Base-by-base conservation (phyloP, 2,888 invertebrate species). In the Aricia artaxerxes region DNA sequence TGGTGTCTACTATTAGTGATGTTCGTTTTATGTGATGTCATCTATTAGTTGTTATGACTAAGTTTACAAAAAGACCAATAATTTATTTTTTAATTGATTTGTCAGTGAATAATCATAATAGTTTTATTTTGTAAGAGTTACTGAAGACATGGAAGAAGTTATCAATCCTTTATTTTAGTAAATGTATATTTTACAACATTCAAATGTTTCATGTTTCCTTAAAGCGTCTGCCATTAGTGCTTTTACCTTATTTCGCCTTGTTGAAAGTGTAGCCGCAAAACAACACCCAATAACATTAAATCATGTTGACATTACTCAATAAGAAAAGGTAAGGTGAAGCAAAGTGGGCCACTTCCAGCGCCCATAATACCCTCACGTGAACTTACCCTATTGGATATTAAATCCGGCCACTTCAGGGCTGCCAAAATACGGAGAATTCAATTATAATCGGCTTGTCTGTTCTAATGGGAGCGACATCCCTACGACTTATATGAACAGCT, bases 281-380 rank as follows among this genome's bases (percentile, higher is more conserved):
- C 38, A 73, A 73, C 73, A 40, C 0, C 38, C 16, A 73, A 40
- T 73, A 6, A 40, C 13, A 73, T 73, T 16, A 11, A 64, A 40
- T 73, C 44, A 44, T 49, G 73, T 73, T 73, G 73, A 44, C 73
- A 44, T 24, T 44, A 24, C 73, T 24, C 24, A 73, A 73, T 38
- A 24, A 75, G 6, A 35, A 72, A 61, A 60, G 69, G n/a, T 40
- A 77, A 80, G 57, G 77, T 69, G 44, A 60, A 60, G 80, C 57
- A 76, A 80, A 81, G 80, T 78, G 76, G 78, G 75, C 79, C 77
- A 78, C 78, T 80, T 53, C 57, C 49, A 73, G 61, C 77, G 38
- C 81, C 81, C 80, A 80, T 81, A 81, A 81, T 80, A 80, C 80
- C 80, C 64, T 80, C 80, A n/a, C 78, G 61, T n/a, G n/a, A 77